phyloP scores from a whole-genome alignment of 2,888 invertebrate genomes.

The Piscicola geometra region DNA sequence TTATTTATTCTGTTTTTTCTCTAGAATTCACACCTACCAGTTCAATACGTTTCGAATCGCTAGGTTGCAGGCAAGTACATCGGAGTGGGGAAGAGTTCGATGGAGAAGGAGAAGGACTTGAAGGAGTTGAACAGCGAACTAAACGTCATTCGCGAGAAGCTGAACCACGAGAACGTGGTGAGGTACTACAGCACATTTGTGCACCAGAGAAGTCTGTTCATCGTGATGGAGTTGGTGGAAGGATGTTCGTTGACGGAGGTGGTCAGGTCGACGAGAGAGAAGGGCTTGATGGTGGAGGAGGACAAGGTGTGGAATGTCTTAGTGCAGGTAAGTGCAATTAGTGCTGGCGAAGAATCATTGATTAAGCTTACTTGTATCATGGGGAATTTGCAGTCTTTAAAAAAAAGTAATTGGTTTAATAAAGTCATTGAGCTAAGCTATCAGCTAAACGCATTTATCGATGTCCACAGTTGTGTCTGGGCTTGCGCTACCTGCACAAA shows the following conservation, averaged over 20 bases:
- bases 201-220: slow-evolving; percentile 48
- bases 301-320: slow-evolving; percentile 56
- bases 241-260: slow-evolving; percentile 57
- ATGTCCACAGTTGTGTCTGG: slow-evolving; percentile 55
- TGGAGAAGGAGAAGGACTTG: slow-evolving; percentile 53
- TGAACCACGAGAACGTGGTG: slow-evolving; percentile 58
- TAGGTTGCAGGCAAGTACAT: background rate
- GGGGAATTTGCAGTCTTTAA: no score
- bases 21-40: no score
- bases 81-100: slow-evolving; percentile 45
- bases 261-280: slow-evolving; percentile 56
- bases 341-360: no score
- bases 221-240: slow-evolving; percentile 59
- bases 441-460: no score
- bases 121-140: slow-evolving; percentile 57
- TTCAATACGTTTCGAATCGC: no score
- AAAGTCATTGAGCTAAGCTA: no score
- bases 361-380: no score
- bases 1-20: no score
- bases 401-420: no score
- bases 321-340: no score
- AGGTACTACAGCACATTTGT: slow-evolving; percentile 40
- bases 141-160: slow-evolving; percentile 56
- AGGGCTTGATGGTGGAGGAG: slow-evolving; percentile 53
- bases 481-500: slow-evolving; percentile 58